A percentile compares a stretch with the other conserved stretches of the same genome.
phyloP scores from a whole-genome alignment of 2,113 vertebrate genomes.

The Siphamia tubifer region DNA sequence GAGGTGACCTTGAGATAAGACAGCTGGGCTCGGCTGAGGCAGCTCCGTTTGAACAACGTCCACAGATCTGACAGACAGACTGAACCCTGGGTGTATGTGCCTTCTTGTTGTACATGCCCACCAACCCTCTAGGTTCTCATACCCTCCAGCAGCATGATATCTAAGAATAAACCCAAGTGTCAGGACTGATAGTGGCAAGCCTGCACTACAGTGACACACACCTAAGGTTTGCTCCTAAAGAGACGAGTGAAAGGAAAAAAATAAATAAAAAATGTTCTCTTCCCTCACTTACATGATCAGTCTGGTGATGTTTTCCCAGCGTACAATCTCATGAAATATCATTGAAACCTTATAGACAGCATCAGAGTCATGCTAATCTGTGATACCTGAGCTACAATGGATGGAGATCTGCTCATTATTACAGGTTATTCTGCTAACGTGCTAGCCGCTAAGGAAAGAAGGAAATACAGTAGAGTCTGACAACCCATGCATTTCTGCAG shows the following conservation, averaged over 20 bases:
- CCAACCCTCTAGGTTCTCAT: conserved; percentile 19
- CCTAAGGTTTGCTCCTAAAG: not conserved
- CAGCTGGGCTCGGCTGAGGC: conserved; percentile 17
- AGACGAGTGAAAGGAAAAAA: not conserved
- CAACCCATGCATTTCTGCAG: not conserved
- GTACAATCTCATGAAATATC: no score
- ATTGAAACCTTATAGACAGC: no score
- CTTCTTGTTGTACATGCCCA: not conserved
- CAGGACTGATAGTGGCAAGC: conserved; percentile 33
- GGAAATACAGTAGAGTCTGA: not conserved
- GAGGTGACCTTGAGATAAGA: conserved; percentile 39
- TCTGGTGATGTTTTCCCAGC: no score
- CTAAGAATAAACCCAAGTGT: conserved; percentile 57
- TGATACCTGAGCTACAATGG: not conserved
- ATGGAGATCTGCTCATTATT: not conserved
- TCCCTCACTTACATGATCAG: no score
- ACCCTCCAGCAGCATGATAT: conserved; percentile 31
- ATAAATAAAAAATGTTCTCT: not conserved
- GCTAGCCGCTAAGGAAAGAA: not conserved
- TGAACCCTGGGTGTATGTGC: not conserved
- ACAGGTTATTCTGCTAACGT: not conserved
- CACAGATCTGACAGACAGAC: conserved; percentile 4
- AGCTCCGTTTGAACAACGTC: not conserved
- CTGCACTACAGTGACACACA: not conserved
- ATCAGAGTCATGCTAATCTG: no score